phyloP scores from a whole-genome alignment of 2,797 vertebrate genomes.

The Loriculus beryllinus region DNA sequence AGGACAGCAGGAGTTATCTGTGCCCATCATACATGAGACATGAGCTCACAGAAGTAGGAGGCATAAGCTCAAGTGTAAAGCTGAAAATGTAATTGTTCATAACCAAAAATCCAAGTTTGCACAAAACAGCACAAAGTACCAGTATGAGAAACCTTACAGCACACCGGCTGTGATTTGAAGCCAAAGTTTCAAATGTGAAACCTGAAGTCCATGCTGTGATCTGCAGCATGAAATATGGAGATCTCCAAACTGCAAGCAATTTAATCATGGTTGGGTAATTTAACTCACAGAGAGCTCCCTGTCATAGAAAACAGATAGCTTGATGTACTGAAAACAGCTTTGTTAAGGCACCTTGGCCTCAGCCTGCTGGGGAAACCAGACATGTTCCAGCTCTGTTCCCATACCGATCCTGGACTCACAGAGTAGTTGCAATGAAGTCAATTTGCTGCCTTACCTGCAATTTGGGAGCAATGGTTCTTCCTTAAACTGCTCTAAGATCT shows the following conservation, averaged over 20 bases:
- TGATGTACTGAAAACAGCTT: not conserved
- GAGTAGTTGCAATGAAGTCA: not conserved
- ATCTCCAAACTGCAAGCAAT: not conserved
- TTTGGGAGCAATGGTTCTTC: not conserved
- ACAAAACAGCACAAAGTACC: not conserved
- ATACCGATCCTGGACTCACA: not conserved
- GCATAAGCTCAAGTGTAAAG: not conserved
- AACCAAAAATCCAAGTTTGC: not conserved
- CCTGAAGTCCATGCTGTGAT: not conserved
- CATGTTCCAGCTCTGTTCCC: not conserved
- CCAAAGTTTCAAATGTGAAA: not conserved
- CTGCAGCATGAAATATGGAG: not conserved
- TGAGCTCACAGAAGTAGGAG: not conserved
- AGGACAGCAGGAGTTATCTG: not conserved
- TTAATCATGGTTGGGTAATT: not conserved
- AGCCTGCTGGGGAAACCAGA: not conserved
- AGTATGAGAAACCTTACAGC: not conserved
- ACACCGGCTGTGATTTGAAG: not conserved
- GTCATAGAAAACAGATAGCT: not conserved
- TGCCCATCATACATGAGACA: not conserved
- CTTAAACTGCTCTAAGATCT: not conserved
- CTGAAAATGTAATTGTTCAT: not conserved
- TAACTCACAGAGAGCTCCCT: not conserved
- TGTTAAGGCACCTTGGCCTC: not conserved
- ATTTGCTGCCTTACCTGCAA: not conserved